Percentiles rank a stretch among this genome's conserved stretches.
Conservation (phyloP, 2,797 vertebrate genomes). For the Lithobates pipiens region DNA sequence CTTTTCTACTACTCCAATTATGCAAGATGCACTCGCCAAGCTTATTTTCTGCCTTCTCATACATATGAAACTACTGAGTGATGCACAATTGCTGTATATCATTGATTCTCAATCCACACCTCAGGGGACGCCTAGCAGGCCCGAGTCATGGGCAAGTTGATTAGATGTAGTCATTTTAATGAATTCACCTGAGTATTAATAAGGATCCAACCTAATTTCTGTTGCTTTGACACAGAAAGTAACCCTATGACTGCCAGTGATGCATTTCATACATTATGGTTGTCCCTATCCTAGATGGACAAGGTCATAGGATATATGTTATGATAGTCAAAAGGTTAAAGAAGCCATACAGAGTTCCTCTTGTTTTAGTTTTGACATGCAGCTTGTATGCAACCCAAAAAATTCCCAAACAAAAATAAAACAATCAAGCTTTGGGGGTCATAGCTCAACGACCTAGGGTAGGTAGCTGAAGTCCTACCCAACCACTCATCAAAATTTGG, state of each 20-base stretch:
- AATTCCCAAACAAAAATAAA: too few species aligned
- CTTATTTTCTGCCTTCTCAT: conserved; percentile 36
- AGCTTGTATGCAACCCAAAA: too few species aligned
- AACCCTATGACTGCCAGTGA: background rate
- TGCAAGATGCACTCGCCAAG: conserved; percentile 19
- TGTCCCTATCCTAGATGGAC: too few species aligned
- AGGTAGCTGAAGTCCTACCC: too few species aligned
- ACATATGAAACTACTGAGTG: conserved; percentile 28
- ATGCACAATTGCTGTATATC: conserved; percentile 26
- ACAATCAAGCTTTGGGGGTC: too few species aligned
- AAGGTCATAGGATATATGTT: too few species aligned
- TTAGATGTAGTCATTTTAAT: conserved; percentile 35
- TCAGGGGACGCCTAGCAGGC: background rate
- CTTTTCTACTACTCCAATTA: conserved; percentile 36
- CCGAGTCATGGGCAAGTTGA: conserved; percentile 24
- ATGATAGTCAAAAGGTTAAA: too few species aligned
- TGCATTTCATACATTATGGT: background rate
- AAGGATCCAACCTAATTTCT: background rate
- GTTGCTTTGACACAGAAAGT: background rate
- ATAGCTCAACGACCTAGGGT: too few species aligned
- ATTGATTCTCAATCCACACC: conserved; percentile 26
- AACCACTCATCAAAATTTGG: too few species aligned
- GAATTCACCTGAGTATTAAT: conserved; percentile 29
- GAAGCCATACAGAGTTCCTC: too few species aligned
- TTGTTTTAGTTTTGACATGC: too few species aligned